Conservation (phyloP, 2,113 vertebrate genomes). For the Chaetops frenatus region DNA sequence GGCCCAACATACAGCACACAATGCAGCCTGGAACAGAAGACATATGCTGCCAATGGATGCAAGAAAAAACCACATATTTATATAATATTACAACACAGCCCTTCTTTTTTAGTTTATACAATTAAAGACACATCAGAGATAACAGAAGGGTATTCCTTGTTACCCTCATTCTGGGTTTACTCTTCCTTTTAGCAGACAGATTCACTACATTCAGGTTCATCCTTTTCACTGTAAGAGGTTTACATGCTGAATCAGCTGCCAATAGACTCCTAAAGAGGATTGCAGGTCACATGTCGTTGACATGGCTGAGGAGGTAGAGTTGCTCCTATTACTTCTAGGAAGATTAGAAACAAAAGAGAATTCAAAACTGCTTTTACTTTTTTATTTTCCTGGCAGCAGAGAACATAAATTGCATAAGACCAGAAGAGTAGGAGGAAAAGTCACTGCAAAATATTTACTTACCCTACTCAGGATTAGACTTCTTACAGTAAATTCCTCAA, state of each 20-base stretch:
- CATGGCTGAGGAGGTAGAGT: not conserved
- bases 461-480: not conserved
- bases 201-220: constrained; percentile 35
- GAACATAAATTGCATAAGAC: not conserved
- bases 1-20: not conserved
- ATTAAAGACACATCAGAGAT: not conserved
- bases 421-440: not conserved
- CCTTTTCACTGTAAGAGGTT: constrained; percentile 31
- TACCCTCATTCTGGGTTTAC: not conserved
- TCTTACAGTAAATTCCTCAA: not conserved
- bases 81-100: not conserved
- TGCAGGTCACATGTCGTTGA: constrained; percentile 1
- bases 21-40: not conserved
- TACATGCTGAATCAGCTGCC: constrained; percentile 43
- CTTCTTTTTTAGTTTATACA: not conserved
- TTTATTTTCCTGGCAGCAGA: not conserved
- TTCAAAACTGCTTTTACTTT: not conserved
- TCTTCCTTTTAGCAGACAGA: not conserved
- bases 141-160: not conserved
- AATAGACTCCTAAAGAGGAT: constrained; percentile 28
- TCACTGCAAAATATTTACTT: not conserved
- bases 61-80: not conserved
- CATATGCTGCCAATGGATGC: not conserved
- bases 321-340: not conserved
- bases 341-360: not conserved